Evolutionary conservation across 2,888 invertebrate genomes (phyloP).

Genomic region (Oscheius sp.): DNA sequence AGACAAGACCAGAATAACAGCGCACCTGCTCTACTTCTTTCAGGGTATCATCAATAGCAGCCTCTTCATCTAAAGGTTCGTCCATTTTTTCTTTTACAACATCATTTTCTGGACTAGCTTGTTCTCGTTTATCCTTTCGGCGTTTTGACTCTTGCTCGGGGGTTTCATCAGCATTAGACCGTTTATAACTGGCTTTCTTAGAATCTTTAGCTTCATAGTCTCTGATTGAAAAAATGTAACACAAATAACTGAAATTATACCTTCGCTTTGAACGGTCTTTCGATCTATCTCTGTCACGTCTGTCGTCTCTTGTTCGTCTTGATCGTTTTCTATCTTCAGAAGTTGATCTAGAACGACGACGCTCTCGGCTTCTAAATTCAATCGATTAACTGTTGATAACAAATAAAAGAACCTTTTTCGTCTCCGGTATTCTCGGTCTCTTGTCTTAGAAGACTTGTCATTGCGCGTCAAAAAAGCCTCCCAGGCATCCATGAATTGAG

Average conservation of each 20-base stretch:
- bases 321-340: constrained; percentile 19
- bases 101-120: constrained; percentile 10
- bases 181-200: not conserved
- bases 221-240: not conserved
- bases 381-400: not conserved
- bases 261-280: constrained; percentile 8
- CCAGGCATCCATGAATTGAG: constrained; percentile 43
- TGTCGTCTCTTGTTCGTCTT: not conserved
- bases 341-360: constrained; percentile 8
- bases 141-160: not conserved
- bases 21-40: constrained; percentile 36
- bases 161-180: too few species aligned
- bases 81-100: constrained; percentile 21
- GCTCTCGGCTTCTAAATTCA: constrained; percentile 23
- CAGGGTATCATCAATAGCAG: constrained; percentile 38
- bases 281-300: constrained; percentile 5
- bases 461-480: constrained; percentile 44
- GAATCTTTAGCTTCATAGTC: constrained; percentile 24
- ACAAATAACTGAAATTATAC: not conserved
- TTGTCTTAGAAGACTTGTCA: constrained; percentile 35
- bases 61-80: constrained; percentile 36
- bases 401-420: constrained; percentile 12
- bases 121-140: constrained; percentile 18
- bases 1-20: not conserved
- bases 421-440: constrained; percentile 19